Conservation (phyloP, 2,888 invertebrate species). For the Piscicola geometra region DNA sequence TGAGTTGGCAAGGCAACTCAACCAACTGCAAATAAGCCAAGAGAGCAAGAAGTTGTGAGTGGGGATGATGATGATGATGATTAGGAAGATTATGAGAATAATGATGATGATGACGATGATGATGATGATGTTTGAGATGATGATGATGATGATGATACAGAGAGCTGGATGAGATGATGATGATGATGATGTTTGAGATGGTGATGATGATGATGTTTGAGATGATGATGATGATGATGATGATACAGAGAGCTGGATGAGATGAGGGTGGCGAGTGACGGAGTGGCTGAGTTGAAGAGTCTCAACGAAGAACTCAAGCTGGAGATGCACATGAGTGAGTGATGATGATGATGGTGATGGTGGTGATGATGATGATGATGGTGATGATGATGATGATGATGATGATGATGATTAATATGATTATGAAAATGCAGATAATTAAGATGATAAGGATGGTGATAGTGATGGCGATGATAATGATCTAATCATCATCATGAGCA, state of each 20-base stretch:
- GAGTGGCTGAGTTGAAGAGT: slow-evolving; percentile 1
- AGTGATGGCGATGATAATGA: slow-evolving; percentile 7
- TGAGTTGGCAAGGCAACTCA: neutral
- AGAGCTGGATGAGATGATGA: too few species aligned
- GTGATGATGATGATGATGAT: slow-evolving; percentile 14
- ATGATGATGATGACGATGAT: too few species aligned
- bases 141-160: too few species aligned
- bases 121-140: too few species aligned
- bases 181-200: too few species aligned
- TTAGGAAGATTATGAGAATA: too few species aligned
- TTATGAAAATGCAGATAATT: slow-evolving; percentile 10
- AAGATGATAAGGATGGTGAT: neutral
- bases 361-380: neutral
- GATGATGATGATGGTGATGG: slow-evolving; percentile 14
- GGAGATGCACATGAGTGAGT: slow-evolving; percentile 13
- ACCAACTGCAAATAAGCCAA: neutral
- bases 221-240: too few species aligned
- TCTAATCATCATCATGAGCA: neutral
- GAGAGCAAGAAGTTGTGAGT: neutral
- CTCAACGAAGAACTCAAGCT: slow-evolving; percentile 18
- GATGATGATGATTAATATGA: slow-evolving; percentile 16
- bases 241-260: slow-evolving; percentile 12
- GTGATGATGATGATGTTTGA: too few species aligned
- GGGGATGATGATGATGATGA: too few species aligned
- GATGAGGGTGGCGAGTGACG: neutral